These are phyloP conservation scores for Mallotus villosus DNA, from an alignment of 2,797 vertebrate genomes.

Conservation along the genomic window DNA sequence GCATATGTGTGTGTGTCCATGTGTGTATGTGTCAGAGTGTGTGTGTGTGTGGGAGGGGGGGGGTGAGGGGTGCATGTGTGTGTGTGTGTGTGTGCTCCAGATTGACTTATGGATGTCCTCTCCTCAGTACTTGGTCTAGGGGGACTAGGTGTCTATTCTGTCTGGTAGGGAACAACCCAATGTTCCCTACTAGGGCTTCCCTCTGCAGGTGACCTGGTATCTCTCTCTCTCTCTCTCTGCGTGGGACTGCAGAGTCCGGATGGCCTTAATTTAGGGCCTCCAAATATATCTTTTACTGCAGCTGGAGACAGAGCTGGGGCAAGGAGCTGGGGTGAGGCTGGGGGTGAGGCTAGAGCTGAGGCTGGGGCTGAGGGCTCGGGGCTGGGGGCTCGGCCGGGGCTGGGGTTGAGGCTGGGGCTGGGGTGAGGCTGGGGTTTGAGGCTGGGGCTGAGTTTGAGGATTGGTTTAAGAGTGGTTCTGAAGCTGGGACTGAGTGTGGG, in stretches of 20 bases:
- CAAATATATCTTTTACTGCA: slow-evolving; percentile 35
- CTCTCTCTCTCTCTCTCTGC: slow-evolving; percentile 5
- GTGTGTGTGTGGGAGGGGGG: neutral
- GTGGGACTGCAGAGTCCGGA: slow-evolving; percentile 16
- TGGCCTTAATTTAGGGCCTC: slow-evolving; percentile 41
- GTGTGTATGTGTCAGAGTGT: slow-evolving; percentile 9
- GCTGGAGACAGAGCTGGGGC: slow-evolving; percentile 7
- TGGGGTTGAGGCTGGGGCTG: no score
- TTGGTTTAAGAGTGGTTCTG: neutral
- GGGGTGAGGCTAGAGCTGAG: no score
- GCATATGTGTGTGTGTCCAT: neutral
- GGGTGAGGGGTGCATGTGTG: neutral
- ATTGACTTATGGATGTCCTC: no score
- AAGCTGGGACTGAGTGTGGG: no score
- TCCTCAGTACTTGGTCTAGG: neutral
- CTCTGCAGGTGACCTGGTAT: slow-evolving; percentile 32
- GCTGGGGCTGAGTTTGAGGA: neutral
- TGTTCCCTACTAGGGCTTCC: neutral
- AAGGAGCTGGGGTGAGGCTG: neutral
- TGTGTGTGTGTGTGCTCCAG: neutral
- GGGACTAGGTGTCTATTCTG: neutral
- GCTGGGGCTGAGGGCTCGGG: neutral
- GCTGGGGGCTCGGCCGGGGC: neutral
- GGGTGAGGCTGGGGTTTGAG: no score
- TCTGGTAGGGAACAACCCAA: neutral